Percentiles rank a stretch among this genome's conserved stretches.
phyloP scores from a whole-genome alignment of 2,113 vertebrate species.

The Echinops telfairi region DNA sequence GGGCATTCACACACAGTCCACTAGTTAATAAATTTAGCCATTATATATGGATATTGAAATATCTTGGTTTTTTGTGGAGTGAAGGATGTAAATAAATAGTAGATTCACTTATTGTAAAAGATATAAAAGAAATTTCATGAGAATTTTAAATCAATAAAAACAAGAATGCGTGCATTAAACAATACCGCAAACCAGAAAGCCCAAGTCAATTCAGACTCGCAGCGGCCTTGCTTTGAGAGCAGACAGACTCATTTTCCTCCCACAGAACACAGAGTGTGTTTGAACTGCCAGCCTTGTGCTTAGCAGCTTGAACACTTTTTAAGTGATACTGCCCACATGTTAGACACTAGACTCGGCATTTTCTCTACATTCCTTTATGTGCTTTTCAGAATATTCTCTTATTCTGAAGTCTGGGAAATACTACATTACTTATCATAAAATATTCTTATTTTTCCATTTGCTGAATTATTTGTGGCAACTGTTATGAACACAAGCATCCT shows the following conservation, averaged over 20 bases:
- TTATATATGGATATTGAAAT: background rate
- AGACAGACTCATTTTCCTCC: no score
- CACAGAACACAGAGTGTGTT: no score
- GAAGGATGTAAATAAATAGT: background rate
- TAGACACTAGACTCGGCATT: background rate
- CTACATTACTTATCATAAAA: background rate
- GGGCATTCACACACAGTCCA: background rate
- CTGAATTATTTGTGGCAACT: constrained; percentile 31
- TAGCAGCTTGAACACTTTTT: background rate
- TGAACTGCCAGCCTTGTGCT: no score
- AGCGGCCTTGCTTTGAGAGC: no score
- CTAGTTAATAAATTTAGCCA: background rate
- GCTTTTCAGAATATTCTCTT: background rate
- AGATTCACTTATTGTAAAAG: background rate
- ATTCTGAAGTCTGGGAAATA: background rate
- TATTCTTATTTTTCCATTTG: background rate
- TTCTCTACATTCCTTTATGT: background rate
- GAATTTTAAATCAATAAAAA: background rate
- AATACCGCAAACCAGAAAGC: background rate
- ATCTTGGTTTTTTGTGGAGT: background rate
- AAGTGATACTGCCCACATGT: background rate
- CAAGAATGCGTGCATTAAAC: background rate
- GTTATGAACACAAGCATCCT: background rate
- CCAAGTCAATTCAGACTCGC: no score
- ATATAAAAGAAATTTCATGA: background rate